A percentile compares a stretch with the other conserved stretches of the same genome.
Conservation (phyloP, 2,113 vertebrate species). For the Lasiurus cinereus region DNA sequence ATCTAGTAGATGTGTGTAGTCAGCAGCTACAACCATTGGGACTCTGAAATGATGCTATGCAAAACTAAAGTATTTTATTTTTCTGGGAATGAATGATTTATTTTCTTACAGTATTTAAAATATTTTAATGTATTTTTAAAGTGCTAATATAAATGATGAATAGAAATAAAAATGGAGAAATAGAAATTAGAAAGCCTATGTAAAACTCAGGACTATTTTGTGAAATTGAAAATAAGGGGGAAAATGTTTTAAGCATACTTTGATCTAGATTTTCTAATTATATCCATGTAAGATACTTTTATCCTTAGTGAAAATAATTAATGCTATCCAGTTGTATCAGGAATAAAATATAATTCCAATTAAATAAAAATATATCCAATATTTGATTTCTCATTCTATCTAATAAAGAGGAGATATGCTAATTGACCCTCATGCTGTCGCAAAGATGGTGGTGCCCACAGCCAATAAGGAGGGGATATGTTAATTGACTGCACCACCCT, state of each 20-base stretch:
- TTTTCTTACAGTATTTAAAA: conserved; percentile 40
- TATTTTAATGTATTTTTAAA: conserved; percentile 3
- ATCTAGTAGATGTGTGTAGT: neutral
- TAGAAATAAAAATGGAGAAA: conserved; percentile 17
- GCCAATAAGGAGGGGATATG: too few relatives aligned
- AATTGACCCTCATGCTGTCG: too few relatives aligned
- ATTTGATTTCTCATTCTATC: conserved; percentile 28
- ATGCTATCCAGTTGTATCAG: neutral
- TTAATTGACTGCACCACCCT: too few relatives aligned
- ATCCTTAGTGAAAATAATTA: conserved; percentile 20
- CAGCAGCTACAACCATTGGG: neutral
- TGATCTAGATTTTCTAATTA: neutral
- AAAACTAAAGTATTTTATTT: conserved; percentile 8
- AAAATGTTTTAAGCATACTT: neutral
- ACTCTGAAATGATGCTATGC: neutral
- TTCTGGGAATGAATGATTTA: neutral
- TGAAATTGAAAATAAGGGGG: neutral
- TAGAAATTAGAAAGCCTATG: neutral
- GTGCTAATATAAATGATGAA: neutral
- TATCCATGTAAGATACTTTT: conserved; percentile 11
- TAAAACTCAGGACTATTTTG: conserved; percentile 2
- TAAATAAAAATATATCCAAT: neutral
- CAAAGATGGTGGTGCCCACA: too few relatives aligned
- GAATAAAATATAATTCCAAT: conserved; percentile 22
- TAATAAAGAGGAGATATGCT: too few relatives aligned